Conservation (phyloP, 2,888 invertebrate species). For the Drosophila testacea region DNA sequence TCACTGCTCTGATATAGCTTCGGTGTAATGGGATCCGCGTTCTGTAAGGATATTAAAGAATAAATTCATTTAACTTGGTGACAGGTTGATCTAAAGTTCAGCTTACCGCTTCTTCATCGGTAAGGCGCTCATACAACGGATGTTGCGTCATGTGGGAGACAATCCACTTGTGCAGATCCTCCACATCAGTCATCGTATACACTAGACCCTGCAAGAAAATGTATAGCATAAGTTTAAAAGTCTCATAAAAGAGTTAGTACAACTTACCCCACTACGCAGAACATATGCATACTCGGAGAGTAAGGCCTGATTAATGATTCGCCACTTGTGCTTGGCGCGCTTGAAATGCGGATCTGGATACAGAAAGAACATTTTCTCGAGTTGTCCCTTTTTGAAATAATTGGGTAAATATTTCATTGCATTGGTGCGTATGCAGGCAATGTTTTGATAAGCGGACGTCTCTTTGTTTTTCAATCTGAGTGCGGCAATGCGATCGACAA, state of each 20-base stretch:
- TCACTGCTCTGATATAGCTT: constrained; percentile 97
- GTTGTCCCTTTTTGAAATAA: constrained; percentile 97
- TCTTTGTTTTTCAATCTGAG: constrained; percentile 88
- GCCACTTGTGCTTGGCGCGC: constrained; percentile 99
- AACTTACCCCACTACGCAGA: constrained; percentile 91
- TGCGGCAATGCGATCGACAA: constrained; percentile 96
- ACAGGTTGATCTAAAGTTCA: neutral
- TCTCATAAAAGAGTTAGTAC: neutral
- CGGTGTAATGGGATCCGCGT: constrained; percentile 93
- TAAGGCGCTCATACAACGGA: constrained; percentile 93
- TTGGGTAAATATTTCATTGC: constrained; percentile 99
- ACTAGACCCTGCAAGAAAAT: constrained; percentile 90
- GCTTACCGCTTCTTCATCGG: constrained; percentile 91
- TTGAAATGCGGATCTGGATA: constrained; percentile 99
- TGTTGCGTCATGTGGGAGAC: constrained; percentile 95
- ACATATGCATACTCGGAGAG: constrained; percentile 99
- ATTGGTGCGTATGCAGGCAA: constrained; percentile 97
- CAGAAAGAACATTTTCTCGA: constrained; percentile 98
- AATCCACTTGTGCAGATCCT: constrained; percentile 99
- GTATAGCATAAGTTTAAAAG: neutral
- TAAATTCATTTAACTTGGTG: neutral
- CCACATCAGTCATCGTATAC: constrained; percentile 99
- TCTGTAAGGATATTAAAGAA: constrained; percentile 83
- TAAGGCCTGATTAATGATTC: constrained; percentile 96
- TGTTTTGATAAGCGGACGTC: constrained; percentile 93